Conservation (phyloP, 1,140 invertebrate species). For the Cepaea nemoralis region DNA sequence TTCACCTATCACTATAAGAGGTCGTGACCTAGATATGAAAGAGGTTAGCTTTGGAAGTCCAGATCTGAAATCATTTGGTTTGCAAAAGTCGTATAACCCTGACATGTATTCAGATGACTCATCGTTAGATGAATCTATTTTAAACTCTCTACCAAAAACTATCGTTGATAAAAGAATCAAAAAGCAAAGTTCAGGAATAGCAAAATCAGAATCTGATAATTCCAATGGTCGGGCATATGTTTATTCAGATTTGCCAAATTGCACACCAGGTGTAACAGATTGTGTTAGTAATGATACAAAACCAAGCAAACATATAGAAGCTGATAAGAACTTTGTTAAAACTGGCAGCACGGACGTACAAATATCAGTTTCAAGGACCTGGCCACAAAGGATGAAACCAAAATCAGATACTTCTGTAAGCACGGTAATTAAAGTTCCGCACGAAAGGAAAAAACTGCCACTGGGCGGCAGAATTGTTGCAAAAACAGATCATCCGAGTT, state of each 20-base stretch:
- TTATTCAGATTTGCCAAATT: background rate
- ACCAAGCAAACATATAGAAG: background rate
- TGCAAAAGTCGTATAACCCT: conserved; percentile 23
- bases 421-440: background rate
- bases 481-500: background rate
- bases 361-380: too few relatives aligned
- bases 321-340: background rate
- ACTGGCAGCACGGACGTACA: too few relatives aligned
- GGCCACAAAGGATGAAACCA: background rate
- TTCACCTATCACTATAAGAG: conserved; percentile 33
- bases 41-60: background rate
- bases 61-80: conserved; percentile 21
- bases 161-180: conserved; percentile 9
- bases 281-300: background rate
- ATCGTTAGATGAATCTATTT: conserved; percentile 12
- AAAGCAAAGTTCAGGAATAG: background rate
- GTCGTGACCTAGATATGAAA: background rate
- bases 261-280: background rate
- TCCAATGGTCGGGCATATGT: background rate
- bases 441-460: background rate
- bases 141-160: background rate
- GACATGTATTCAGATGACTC: conserved; percentile 35
- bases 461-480: background rate
- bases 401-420: background rate
- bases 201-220: background rate